A percentile compares a stretch with the other conserved stretches of the same genome.
These are phyloP conservation scores for Pipistrellus pipistrellus DNA, from an alignment of 2,797 vertebrate species.

Conservation along the genomic window DNA sequence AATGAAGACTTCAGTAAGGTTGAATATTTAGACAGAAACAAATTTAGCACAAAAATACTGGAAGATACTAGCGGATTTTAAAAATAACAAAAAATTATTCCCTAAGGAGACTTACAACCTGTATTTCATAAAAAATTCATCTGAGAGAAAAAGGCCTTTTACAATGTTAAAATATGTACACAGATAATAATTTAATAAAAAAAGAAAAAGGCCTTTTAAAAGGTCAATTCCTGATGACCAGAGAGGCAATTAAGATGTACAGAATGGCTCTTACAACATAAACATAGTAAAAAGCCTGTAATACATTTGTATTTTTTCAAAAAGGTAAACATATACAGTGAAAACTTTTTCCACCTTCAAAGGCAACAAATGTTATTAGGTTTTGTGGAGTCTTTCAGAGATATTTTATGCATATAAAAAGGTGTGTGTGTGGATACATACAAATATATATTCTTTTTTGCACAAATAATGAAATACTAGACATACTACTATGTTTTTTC, in stretches of 20 bases:
- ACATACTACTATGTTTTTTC: conserved; percentile 6
- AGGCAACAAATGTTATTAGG: neutral
- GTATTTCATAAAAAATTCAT: conserved; percentile 62
- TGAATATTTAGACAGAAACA: conserved; percentile 51
- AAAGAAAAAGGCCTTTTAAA: neutral
- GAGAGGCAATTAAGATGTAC: neutral
- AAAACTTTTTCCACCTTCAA: conserved; percentile 15
- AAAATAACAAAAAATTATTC: conserved; percentile 46
- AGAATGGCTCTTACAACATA: conserved; percentile 17
- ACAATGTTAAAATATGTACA: too few relatives aligned
- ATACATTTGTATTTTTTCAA: neutral
- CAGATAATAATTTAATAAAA: too few relatives aligned
- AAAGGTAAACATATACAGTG: neutral
- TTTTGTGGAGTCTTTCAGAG: conserved; percentile 25
- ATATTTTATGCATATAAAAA: neutral
- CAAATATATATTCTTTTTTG: neutral
- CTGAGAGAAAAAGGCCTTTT: neutral
- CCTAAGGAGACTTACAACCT: conserved; percentile 26
- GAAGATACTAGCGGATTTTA: neutral
- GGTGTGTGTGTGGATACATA: neutral
- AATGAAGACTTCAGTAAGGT: neutral
- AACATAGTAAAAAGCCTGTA: neutral
- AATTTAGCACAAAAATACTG: conserved; percentile 46
- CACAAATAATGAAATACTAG: conserved; percentile 34
- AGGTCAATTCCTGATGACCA: neutral